Evolutionary conservation across 92 coral and sea anemone species (phyloP).

Genomic region (Palythoa grandis): DNA sequence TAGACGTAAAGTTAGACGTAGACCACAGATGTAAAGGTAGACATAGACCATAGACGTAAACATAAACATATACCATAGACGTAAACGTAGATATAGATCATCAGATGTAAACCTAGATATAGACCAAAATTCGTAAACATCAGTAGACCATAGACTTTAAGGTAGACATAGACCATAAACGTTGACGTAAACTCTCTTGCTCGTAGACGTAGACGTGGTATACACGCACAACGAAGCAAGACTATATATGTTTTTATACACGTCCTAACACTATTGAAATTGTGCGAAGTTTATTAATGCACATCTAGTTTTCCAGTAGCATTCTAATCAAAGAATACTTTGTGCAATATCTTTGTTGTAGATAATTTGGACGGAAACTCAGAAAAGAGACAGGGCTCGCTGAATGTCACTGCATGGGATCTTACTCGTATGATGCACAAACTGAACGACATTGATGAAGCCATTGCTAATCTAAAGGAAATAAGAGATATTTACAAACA

Average conservation of each 20-base stretch:
- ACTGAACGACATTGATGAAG: conserved; percentile 31
- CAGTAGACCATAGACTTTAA: neutral
- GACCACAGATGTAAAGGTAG: neutral
- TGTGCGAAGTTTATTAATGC: too few relatives aligned
- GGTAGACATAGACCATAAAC: neutral
- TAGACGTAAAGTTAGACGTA: neutral
- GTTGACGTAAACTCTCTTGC: neutral
- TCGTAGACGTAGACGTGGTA: too few relatives aligned
- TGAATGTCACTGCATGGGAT: neutral
- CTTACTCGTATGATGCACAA: conserved; percentile 34
- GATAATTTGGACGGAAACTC: neutral
- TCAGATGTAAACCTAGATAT: neutral
- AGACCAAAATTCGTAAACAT: neutral
- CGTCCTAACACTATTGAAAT: too few relatives aligned
- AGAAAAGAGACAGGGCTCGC: neutral
- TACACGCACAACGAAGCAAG: too few relatives aligned
- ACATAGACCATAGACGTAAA: neutral
- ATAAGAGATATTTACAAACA: conserved; percentile 15
- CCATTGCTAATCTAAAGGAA: conserved; percentile 17
- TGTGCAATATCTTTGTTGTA: neutral
- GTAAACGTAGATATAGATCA: neutral
- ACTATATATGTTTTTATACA: too few relatives aligned
- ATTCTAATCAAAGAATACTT: neutral
- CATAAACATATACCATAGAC: neutral
- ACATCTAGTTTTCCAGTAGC: neutral